phyloP scores from a whole-genome alignment of 2,797 vertebrate species.

The Leptoclinus maculatus region DNA sequence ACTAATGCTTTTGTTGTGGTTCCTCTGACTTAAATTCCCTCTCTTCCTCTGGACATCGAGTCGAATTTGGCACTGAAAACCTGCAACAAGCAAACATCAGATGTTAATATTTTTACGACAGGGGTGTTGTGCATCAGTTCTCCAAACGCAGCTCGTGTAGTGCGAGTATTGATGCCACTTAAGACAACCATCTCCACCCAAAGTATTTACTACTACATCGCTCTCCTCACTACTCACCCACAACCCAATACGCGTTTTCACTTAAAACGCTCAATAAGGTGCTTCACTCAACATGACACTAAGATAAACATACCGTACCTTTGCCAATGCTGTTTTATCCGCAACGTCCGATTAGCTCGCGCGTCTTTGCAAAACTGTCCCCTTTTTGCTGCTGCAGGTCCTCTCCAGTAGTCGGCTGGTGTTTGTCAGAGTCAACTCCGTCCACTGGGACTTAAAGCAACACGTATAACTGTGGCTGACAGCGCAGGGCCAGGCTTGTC shows the following conservation, averaged over 20 bases:
- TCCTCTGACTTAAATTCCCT: slow-evolving; percentile 40
- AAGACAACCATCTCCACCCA: slow-evolving; percentile 15
- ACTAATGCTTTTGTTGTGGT: neutral
- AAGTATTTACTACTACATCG: slow-evolving; percentile 10
- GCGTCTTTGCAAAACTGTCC: slow-evolving; percentile 7
- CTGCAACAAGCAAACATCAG: slow-evolving; percentile 65
- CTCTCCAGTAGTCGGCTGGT: slow-evolving; percentile 20
- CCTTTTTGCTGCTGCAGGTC: slow-evolving; percentile 29
- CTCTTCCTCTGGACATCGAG: slow-evolving; percentile 37
- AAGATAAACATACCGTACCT: slow-evolving; percentile 39
- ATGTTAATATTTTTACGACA: slow-evolving; percentile 50
- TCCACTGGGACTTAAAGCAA: slow-evolving; percentile 72
- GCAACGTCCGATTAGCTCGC: slow-evolving; percentile 17
- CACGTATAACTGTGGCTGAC: slow-evolving; percentile 73
- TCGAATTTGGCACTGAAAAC: slow-evolving; percentile 62
- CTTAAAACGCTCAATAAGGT: neutral
- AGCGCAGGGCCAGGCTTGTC: slow-evolving; percentile 75
- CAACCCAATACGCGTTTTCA: neutral
- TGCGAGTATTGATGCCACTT: slow-evolving; percentile 16
- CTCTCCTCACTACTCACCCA: neutral
- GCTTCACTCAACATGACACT: neutral
- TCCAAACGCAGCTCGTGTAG: slow-evolving; percentile 12
- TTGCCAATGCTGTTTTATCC: slow-evolving; percentile 20
- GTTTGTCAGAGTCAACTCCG: slow-evolving; percentile 64
- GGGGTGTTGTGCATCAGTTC: slow-evolving; percentile 14